Percentiles rank a stretch among this genome's conserved stretches.
These are phyloP conservation scores for Lepidothrix coronata DNA, from an alignment of 2,113 vertebrate species.

Conservation along the genomic window DNA sequence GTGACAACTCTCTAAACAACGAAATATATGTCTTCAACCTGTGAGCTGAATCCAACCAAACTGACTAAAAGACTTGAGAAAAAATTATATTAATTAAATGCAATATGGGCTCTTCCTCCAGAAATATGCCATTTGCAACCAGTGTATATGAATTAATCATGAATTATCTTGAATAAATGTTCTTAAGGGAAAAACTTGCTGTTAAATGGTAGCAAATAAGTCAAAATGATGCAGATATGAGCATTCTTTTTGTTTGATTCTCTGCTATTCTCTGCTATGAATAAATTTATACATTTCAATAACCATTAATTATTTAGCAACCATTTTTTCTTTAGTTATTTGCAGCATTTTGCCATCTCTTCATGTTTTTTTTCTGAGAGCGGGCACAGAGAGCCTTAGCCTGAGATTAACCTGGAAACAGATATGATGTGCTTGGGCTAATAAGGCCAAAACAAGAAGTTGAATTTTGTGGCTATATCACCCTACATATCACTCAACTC, in stretches of 20 bases:
- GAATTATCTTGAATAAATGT: not conserved
- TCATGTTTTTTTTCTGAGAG: not conserved
- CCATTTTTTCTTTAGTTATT: not conserved
- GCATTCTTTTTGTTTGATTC: not conserved
- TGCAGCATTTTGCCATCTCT: not conserved
- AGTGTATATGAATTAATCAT: not conserved
- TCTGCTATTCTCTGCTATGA: not conserved
- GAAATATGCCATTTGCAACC: not conserved
- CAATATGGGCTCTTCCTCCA: not conserved
- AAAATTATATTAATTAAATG: not conserved
- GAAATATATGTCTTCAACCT: not conserved
- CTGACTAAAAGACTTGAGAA: not conserved
- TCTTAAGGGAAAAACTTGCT: not conserved
- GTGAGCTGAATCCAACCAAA: not conserved
- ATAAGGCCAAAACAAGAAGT: not conserved
- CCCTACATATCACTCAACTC: not conserved
- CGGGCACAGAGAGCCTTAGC: not conserved
- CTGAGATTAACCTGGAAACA: not conserved
- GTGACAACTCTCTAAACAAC: not conserved
- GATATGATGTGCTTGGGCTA: not conserved
- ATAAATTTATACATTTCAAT: not conserved
- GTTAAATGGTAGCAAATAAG: not conserved
- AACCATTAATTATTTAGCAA: not conserved
- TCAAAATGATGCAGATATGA: not conserved
- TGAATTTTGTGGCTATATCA: not conserved